Evolutionary conservation across 92 coral and sea anemone species (phyloP).

Genomic region (Diadumene lineata): DNA sequence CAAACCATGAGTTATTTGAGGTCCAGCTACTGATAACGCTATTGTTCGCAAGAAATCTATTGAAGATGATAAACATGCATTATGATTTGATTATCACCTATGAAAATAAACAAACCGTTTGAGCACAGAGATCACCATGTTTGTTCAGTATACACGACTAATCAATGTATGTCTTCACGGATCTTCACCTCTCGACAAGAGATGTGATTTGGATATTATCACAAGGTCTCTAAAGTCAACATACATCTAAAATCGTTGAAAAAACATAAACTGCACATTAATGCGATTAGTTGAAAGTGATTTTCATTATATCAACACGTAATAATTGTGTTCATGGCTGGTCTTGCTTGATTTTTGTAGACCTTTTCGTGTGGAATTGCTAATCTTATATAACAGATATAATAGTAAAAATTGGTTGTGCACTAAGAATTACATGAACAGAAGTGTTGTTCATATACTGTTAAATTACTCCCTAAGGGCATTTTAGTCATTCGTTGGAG

Average conservation of each 20-base stretch:
- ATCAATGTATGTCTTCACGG: neutral
- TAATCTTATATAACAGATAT: too few relatives aligned
- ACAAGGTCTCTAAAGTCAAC: conserved; percentile 1
- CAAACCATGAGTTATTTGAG: neutral
- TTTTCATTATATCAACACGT: neutral
- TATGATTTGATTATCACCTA: conserved; percentile 13
- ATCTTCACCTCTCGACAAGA: too few relatives aligned
- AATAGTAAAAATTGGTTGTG: too few relatives aligned
- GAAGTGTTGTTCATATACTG: conserved; percentile 1
- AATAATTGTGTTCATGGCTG: too few relatives aligned
- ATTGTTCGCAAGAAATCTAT: neutral
- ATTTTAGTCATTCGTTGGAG: conserved; percentile 8
- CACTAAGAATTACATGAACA: neutral
- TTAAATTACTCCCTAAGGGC: conserved; percentile 5
- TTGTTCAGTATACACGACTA: neutral
- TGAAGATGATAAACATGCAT: conserved; percentile 1
- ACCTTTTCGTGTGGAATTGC: too few relatives aligned
- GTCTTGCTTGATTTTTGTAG: too few relatives aligned
- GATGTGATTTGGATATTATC: conserved; percentile 5
- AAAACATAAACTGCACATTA: conserved; percentile 6
- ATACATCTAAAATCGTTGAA: conserved; percentile 8
- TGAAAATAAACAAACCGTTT: conserved; percentile 1
- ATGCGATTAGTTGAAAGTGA: neutral
- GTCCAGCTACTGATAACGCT: neutral
- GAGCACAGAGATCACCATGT: neutral